phyloP scores from a whole-genome alignment of 2,797 vertebrate species.

The Acanthurus lineatus region DNA sequence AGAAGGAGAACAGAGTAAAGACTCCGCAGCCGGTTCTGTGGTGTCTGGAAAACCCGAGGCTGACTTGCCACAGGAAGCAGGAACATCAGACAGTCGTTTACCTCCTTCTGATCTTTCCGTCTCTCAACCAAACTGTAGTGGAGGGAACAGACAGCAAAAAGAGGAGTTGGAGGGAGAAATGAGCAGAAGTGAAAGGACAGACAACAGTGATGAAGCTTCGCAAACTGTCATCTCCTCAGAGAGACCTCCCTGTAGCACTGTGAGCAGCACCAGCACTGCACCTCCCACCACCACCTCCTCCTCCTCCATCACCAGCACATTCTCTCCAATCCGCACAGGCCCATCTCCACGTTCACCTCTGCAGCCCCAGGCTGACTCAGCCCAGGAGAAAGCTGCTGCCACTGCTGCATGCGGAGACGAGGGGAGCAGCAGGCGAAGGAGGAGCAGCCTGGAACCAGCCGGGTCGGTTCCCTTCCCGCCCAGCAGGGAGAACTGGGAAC shows the following conservation, averaged over 20 bases:
- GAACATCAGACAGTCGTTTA: background rate
- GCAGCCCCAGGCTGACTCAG: conserved; percentile 74
- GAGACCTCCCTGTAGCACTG: conserved; percentile 15
- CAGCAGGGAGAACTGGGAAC: conserved; percentile 80
- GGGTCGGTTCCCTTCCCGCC: conserved; percentile 79
- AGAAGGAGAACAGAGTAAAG: conserved; percentile 64
- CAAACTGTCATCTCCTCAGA: conserved; percentile 37
- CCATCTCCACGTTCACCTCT: conserved; percentile 88
- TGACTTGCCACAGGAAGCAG: conserved; percentile 1
- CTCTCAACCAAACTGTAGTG: background rate
- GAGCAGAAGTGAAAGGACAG: conserved; percentile 26
- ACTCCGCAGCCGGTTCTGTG: conserved; percentile 43
- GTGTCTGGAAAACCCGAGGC: conserved; percentile 23
- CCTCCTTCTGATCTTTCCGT: background rate
- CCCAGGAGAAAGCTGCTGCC: conserved; percentile 39
- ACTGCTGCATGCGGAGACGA: conserved; percentile 17
- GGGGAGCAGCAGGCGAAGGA: conserved; percentile 55
- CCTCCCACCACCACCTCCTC: conserved; percentile 26
- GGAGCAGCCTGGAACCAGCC: conserved; percentile 74
- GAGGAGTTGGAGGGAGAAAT: conserved; percentile 14
- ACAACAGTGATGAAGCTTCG: conserved; percentile 26
- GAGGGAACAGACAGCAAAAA: conserved; percentile 5
- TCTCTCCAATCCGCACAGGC: conserved; percentile 88
- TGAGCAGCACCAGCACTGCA: conserved; percentile 17
- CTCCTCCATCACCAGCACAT: conserved; percentile 12